Conservation (phyloP, 2,797 vertebrate genomes). For the Hydrocynus forskahlii region DNA sequence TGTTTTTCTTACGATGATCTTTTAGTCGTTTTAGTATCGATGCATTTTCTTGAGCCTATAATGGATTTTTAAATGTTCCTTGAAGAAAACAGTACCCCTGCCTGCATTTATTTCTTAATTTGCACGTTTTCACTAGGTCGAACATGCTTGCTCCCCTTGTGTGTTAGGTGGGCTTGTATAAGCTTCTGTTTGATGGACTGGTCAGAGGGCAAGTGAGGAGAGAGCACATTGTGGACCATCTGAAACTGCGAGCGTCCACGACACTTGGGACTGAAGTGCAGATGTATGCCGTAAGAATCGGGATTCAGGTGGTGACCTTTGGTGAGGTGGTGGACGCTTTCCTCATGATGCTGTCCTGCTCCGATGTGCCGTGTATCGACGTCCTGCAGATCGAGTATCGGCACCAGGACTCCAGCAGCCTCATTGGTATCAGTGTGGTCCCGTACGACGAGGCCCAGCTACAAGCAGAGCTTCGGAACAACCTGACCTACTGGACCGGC, state of each 20-base stretch:
- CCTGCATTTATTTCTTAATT: neutral
- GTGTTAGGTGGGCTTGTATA: conserved; percentile 75
- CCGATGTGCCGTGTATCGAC: conserved; percentile 72
- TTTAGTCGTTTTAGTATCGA: neutral
- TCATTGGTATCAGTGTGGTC: conserved; percentile 67
- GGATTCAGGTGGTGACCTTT: conserved; percentile 65
- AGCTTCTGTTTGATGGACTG: conserved; percentile 78
- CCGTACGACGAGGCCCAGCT: conserved; percentile 67
- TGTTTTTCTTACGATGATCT: too few species aligned
- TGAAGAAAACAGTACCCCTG: neutral
- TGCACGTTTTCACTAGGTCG: neutral
- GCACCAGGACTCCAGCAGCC: conserved; percentile 68
- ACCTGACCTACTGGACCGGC: conserved; percentile 76
- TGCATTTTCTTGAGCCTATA: neutral
- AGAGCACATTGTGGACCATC: conserved; percentile 64
- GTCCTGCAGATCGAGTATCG: conserved; percentile 74
- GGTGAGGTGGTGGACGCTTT: conserved; percentile 73
- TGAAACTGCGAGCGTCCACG: conserved; percentile 64
- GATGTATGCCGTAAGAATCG: conserved; percentile 61
- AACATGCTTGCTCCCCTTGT: neutral
- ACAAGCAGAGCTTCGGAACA: conserved; percentile 61
- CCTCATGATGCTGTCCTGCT: conserved; percentile 67
- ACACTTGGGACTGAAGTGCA: conserved; percentile 66
- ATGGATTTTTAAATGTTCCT: neutral
- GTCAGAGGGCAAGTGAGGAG: conserved; percentile 70